Conservation (phyloP, 2,888 invertebrate species). For the Andrena trimmerana region DNA sequence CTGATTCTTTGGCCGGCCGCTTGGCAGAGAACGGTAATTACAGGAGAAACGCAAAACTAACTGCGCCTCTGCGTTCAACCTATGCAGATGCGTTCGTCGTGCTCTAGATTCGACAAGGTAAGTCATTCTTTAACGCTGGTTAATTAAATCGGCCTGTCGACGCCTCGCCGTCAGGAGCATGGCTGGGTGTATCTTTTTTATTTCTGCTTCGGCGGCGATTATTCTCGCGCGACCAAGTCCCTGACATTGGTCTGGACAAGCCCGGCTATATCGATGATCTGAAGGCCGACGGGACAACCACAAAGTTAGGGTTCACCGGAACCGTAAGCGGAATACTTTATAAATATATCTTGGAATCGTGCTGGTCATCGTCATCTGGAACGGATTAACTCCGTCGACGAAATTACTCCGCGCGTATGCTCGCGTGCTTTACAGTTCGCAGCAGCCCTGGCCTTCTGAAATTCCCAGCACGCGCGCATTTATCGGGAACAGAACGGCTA, state of each 20-base stretch:
- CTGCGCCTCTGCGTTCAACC: not conserved
- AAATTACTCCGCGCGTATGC: not conserved
- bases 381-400: slow-evolving; percentile 31
- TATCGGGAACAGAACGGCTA: not conserved
- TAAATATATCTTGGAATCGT: slow-evolving; percentile 28
- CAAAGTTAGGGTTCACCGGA: not conserved
- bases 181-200: not conserved
- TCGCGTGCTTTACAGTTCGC: slow-evolving; percentile 4
- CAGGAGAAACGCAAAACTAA: slow-evolving; percentile 22
- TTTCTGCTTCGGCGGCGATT: not conserved
- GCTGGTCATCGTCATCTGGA: slow-evolving; percentile 39
- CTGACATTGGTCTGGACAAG: slow-evolving; percentile 14
- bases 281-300: not conserved
- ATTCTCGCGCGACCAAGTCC: not conserved
- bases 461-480: slow-evolving; percentile 13
- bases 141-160: slow-evolving; percentile 46
- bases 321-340: slow-evolving; percentile 4
- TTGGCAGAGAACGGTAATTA: not conserved
- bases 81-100: too few species aligned
- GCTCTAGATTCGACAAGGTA: not conserved
- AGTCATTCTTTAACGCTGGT: slow-evolving; percentile 17
- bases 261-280: slow-evolving; percentile 45
- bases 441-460: slow-evolving; percentile 42
- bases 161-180: not conserved
- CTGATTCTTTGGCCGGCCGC: slow-evolving; percentile 13